Base-by-base conservation (phyloP, 2,797 vertebrate genomes). In the Eurystomus glaucurus region DNA sequence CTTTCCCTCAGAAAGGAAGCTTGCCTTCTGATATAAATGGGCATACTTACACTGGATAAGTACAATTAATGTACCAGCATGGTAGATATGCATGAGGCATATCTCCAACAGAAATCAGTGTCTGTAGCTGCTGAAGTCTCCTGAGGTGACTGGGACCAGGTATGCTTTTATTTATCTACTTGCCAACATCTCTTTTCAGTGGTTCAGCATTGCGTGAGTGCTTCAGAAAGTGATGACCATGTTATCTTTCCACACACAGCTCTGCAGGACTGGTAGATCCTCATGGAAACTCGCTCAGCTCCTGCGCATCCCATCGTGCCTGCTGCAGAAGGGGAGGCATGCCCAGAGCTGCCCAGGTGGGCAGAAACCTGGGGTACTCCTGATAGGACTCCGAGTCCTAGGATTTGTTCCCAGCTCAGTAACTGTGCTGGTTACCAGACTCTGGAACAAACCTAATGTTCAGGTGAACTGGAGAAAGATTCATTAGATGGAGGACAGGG, bases 231-330 rank as follows among this genome's bases (percentile, higher is more conserved):
- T 72, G n/a, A 45, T 35, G 8, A 35, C 41, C 10, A 0, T 10
- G 10, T 45, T 58, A 4, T 15, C 7, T 76, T 93, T 69, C 70
- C 28, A 70, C 1, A 19, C 2, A 20, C 13, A 69, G 31, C 41
- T 84, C 83, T 82, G 21, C 21, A 85, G 50, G 50, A 69, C 66
- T 25, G 5, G 35, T 55, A 61, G 23, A 28, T 69, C 35, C 31
- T 81, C 25, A 28, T 3, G 19, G 51, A 82, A 84, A 70, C 10
- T 72, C 2, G 0, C 29, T 86, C 16, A 64, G 3, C 4, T 2
- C 10, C 11, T 69, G 10, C 0, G 1, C 19, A 6, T 77, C 48
- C n/a, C 14, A 2, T 48, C 0, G 0, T 55, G n/a, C 35, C 29
- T 0, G 1, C 64, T 57, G 14, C 45, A 41, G 66, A 88, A 80